Evolutionary conservation across 1,140 invertebrate species (phyloP), one percentile per base, ranked within the genome.

Genomic region (Dreissena polymorpha): DNA sequence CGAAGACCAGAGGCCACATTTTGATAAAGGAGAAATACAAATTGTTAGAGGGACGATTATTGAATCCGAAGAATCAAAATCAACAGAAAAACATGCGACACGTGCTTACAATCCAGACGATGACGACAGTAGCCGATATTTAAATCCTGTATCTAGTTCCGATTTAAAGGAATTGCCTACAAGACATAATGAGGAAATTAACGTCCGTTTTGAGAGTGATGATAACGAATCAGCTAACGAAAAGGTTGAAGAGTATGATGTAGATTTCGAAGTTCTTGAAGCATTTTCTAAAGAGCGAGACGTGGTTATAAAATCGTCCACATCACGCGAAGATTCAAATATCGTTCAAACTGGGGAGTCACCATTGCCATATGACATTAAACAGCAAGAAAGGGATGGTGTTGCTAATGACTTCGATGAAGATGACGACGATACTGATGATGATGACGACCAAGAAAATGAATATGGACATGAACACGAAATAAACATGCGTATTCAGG

Each of bases 231-330:
- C 39, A 39, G 23, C 1, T 18, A 50, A 18, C 10, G 60, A 65
- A 23, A 23, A 51, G 7, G 74, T 65, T 8, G 60, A 76, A 21
- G 39, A 67, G 10, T 76, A 67, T n/a, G 57, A 67, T 18, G 10
- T 76, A 3, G 74, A 76, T 51, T 51, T 65, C 49, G 29, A 67
- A 49, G 74, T 64, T 12, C 29, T 76, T 13, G 50, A 51, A 51
- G 60, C 39, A 14, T 76, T 53, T 64, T 49, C 74, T 13, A 29
- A 14, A 21, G 63, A 65, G 0, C 60, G 49, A 13, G 29, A 65
- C 29, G 49, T 76, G n/a, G 27, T 76, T 39, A 76, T 76, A 51
- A n/a, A 29, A 49, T 29, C n/a, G 23, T 67, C 64, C 3, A 23
- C 8, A 21, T 18, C 18, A n/a, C 13, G 21, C 29, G 10, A 29